These are phyloP conservation scores for human (Homo sapiens) DNA, from an alignment of 2,113 vertebrate species.

Conservation along the genomic window GRCh38 chr1:92553501-92554000, in stretches of 20 bases:
- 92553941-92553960: constrained; percentile 16
- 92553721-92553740: too few species aligned
- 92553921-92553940: background rate
- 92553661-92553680: too few species aligned
- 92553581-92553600: too few species aligned
- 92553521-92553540: too few species aligned
- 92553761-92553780: background rate
- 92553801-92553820: background rate
- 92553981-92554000: constrained; percentile 27
- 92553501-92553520: too few species aligned
- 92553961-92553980: background rate
- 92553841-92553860: background rate
- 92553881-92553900: constrained; percentile 25
- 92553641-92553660: too few species aligned
- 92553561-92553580: too few species aligned
- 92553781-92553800: constrained; percentile 3
- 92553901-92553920: background rate
- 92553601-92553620: too few species aligned
- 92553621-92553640: too few species aligned
- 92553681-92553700: too few species aligned
- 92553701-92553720: too few species aligned
- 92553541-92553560: too few species aligned
- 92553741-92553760: background rate
- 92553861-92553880: background rate
- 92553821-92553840: background rate